Evolutionary conservation across 2,113 vertebrate genomes (phyloP).

Genomic region (Isichthys henryi): DNA sequence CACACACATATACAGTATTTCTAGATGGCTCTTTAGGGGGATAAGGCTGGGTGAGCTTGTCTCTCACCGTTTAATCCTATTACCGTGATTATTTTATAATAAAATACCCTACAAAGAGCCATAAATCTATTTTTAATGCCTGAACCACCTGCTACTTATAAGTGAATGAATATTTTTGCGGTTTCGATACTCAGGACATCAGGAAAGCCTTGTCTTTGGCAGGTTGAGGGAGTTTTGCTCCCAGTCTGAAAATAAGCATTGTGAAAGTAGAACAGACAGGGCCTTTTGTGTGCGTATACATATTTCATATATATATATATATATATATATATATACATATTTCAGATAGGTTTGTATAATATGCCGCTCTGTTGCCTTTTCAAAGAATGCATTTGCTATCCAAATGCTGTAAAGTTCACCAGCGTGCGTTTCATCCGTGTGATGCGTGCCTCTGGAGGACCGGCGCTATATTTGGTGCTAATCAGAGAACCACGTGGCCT

Average conservation of each 20-base stretch:
- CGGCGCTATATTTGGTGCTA: constrained; percentile 58
- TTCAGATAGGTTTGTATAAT: not conserved
- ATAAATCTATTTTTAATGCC: not conserved
- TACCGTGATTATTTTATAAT: not conserved
- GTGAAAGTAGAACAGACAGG: not conserved
- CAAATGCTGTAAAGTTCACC: constrained; percentile 31
- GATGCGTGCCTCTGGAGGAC: constrained; percentile 29
- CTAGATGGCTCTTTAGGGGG: not conserved
- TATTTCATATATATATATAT: not conserved
- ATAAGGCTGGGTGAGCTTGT: not conserved
- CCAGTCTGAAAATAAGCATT: not conserved
- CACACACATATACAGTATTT: not conserved
- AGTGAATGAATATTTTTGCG: not conserved
- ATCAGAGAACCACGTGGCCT: constrained; percentile 50
- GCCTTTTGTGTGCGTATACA: not conserved
- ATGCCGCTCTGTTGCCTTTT: constrained; percentile 9
- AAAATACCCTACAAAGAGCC: not conserved
- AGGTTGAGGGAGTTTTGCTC: not conserved
- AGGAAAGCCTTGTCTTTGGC: not conserved
- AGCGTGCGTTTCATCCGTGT: constrained; percentile 29
- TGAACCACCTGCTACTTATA: not conserved
- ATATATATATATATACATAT: not conserved
- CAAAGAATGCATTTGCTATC: constrained; percentile 30
- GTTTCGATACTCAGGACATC: not conserved
- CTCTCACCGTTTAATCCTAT: not conserved